These are phyloP conservation scores for Zapus hudsonius DNA, from an alignment of 2,113 vertebrate genomes.

Conservation along the genomic window DNA sequence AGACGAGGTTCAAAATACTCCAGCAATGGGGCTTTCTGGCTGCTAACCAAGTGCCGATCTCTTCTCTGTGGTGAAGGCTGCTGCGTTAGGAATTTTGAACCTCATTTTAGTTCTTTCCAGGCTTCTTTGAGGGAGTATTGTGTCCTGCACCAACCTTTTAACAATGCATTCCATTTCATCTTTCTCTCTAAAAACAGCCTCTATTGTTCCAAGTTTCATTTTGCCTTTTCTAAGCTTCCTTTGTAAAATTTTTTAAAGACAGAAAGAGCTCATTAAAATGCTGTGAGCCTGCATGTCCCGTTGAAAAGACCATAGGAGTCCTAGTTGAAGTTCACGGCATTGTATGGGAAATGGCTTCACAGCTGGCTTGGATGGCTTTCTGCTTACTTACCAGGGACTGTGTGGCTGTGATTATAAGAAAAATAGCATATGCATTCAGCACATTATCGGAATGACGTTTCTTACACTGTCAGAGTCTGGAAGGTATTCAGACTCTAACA, in stretches of 20 bases:
- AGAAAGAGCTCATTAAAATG: slow-evolving; percentile 33
- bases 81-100: background rate
- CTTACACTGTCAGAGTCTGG: background rate
- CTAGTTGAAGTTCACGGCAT: background rate
- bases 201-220: slow-evolving; percentile 58
- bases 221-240: slow-evolving; percentile 49
- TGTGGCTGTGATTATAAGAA: background rate
- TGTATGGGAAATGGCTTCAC: background rate
- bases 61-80: background rate
- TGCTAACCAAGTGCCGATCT: background rate
- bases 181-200: slow-evolving; percentile 65
- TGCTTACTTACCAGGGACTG: fast-evolving
- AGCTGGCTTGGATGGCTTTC: background rate
- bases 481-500: background rate
- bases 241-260: slow-evolving; percentile 41
- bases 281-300: slow-evolving; percentile 20
- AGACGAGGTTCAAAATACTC: background rate
- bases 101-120: slow-evolving; percentile 49
- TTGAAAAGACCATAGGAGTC: background rate
- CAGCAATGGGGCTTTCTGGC: background rate
- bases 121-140: slow-evolving; percentile 13
- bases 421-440: background rate
- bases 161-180: slow-evolving; percentile 40
- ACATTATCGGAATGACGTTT: background rate
- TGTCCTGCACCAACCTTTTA: slow-evolving; percentile 31